A percentile compares a stretch with the other conserved stretches of the same genome.
Conservation (phyloP, 2,888 invertebrate species). For the Caenorhabditis doughertyi region DNA sequence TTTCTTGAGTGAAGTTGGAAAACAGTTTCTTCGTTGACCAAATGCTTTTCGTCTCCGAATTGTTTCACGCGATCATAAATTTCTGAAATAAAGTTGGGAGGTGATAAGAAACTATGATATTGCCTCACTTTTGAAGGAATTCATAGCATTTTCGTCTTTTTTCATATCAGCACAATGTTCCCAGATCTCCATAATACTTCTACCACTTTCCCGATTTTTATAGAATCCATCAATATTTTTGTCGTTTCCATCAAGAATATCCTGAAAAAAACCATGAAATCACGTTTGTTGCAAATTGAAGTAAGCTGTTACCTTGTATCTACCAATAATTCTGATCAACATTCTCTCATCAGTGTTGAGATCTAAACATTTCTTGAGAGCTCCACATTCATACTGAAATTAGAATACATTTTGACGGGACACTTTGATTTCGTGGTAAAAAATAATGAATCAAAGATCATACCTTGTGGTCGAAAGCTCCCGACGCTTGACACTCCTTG, state of each 20-base stretch:
- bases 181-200: conserved; percentile 81
- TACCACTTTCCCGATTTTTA: conserved; percentile 74
- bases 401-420: neutral
- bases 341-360: conserved; percentile 79
- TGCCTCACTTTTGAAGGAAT: conserved; percentile 76
- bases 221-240: conserved; percentile 77
- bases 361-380: conserved; percentile 70
- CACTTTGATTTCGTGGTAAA: neutral
- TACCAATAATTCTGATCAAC: conserved; percentile 78
- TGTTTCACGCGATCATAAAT: conserved; percentile 74
- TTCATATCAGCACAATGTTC: conserved; percentile 78
- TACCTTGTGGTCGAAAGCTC: conserved; percentile 81
- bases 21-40: conserved; percentile 77
- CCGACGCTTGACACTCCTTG: conserved; percentile 75
- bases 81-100: conserved; percentile 64
- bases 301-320: conserved; percentile 81
- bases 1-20: conserved; percentile 82
- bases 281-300: too few relatives aligned
- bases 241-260: conserved; percentile 77
- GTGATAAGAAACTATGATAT: neutral
- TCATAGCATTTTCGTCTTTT: conserved; percentile 75
- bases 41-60: conserved; percentile 75
- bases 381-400: conserved; percentile 79
- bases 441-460: conserved; percentile 24
- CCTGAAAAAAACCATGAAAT: conserved; percentile 24